Evolutionary conservation across 1,140 invertebrate species (phyloP).

Genomic region (Nautilus pompilius): DNA sequence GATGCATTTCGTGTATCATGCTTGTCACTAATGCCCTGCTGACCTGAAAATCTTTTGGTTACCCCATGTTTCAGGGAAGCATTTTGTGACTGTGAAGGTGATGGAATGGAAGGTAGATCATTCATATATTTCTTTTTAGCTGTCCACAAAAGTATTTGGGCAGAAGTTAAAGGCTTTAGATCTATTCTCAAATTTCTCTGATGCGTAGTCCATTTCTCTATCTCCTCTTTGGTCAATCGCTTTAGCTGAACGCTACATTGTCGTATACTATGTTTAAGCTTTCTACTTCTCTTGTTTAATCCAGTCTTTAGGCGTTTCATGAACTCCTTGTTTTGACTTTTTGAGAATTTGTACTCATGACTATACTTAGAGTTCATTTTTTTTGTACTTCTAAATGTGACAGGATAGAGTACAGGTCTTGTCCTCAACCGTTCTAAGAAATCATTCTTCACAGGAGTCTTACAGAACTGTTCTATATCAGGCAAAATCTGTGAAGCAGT

Average conservation of each 20-base stretch:
- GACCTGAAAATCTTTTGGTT: too few species aligned
- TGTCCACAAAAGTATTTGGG: constrained; percentile 1
- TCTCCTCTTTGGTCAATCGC: constrained; percentile 21
- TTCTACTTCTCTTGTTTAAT: constrained; percentile 25
- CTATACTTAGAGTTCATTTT: constrained; percentile 17
- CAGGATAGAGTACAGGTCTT: constrained; percentile 25
- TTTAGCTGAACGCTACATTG: constrained; percentile 26
- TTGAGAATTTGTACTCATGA: constrained; percentile 38
- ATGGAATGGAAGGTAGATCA: background rate
- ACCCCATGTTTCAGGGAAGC: too few species aligned
- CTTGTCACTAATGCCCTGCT: background rate
- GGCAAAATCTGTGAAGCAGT: constrained; percentile 24
- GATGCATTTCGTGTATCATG: background rate
- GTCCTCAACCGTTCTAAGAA: constrained; percentile 32
- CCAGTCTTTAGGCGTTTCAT: constrained; percentile 23
- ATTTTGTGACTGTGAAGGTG: background rate
- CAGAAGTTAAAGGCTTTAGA: background rate
- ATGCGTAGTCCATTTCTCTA: constrained; percentile 29
- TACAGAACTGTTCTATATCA: constrained; percentile 39
- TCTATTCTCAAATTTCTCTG: background rate
- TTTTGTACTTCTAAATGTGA: constrained; percentile 29
- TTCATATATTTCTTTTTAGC: background rate
- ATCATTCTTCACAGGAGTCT: constrained; percentile 33
- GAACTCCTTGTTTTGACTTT: constrained; percentile 27
- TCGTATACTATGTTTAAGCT: constrained; percentile 21